These are phyloP conservation scores for Octonoba sinensis DNA, from an alignment of 2,888 invertebrate species.

Conservation along the genomic window DNA sequence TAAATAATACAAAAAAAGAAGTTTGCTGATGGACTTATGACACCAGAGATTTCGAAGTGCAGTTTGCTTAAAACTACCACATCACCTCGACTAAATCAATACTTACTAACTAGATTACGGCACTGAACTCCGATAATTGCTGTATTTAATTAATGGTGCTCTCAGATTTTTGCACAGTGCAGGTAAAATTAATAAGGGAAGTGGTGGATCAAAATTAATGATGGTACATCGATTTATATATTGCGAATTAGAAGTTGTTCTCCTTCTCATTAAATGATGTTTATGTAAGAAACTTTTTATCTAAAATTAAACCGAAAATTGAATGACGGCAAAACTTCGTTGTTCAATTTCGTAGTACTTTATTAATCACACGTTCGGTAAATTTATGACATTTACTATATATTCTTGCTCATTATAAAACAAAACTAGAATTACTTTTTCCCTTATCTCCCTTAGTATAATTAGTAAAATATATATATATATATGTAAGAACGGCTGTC, in stretches of 20 bases:
- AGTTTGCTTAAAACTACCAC: constrained; percentile 16
- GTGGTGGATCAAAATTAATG: constrained; percentile 41
- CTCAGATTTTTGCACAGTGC: constrained; percentile 22
- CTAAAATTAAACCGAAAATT: neutral
- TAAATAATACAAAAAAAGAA: no score
- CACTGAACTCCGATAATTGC: constrained; percentile 22
- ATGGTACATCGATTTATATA: neutral
- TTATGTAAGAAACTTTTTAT: neutral
- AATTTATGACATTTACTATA: no score
- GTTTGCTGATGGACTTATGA: no score
- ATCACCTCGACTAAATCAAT: constrained; percentile 21
- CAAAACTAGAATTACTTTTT: no score
- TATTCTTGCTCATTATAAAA: no score
- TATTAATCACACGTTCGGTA: no score
- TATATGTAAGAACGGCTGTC: no score
- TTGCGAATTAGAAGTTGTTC: neutral
- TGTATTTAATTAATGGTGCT: constrained; percentile 34
- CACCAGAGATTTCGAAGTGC: no score
- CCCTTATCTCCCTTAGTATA: no score
- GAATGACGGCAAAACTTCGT: neutral
- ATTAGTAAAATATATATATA: no score
- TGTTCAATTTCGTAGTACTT: no score
- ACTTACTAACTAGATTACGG: constrained; percentile 3
- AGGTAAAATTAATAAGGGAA: constrained; percentile 40
- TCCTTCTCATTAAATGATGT: neutral